Base-by-base conservation (phyloP, 2,797 vertebrate genomes). In the Hippocampus kuda region DNA sequence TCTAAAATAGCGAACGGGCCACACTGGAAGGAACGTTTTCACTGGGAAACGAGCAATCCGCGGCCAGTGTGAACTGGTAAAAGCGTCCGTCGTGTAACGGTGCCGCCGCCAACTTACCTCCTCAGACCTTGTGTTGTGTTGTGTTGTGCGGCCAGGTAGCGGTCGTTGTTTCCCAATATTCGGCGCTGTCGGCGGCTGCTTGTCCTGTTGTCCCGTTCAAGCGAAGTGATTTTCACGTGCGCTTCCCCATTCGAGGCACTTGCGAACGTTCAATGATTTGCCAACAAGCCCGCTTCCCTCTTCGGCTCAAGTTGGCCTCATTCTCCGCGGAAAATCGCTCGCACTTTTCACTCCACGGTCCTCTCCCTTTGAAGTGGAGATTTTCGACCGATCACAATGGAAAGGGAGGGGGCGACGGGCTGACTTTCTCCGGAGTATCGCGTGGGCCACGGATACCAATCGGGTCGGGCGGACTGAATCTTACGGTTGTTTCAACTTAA, bases 101-200 rank as follows among this genome's bases (percentile, higher is more conserved):
- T 84, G 68, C 79, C 83, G 70, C 75, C 1, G 63, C 3, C 7
- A 0, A 72, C 85, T 80, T 65, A 86, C 85, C 84, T 85, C 66
- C 34, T 13, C n/a, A 30, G 63, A 16, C 71, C 67, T 73, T 63
- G 1, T 73, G 4, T 67, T 57, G 2, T 15, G 44, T 73, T 63
- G 1, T 73, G 4, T 67, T 57, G 2, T 15, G 44, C 65, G 1
- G 73, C 24, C 77, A 72, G 77, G 71, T 70, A 71, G 51, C 2
- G 11, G 13, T 13, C 13, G 69, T 12, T 15, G 59, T 75, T 38
- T 38, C 1, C 34, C 34, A 7, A 38, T 1, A 10, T 70, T 56
- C 70, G 54, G 62, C 41, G 18, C 48, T n/a, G 48, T 48, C 38
- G 15, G 61, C 71, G 34, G 70, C 74, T 74, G 66, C 74, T 81